A percentile compares a stretch with the other conserved stretches of the same genome.
phyloP scores from a whole-genome alignment of 1,140 invertebrate genomes.

The Lithobius niger region DNA sequence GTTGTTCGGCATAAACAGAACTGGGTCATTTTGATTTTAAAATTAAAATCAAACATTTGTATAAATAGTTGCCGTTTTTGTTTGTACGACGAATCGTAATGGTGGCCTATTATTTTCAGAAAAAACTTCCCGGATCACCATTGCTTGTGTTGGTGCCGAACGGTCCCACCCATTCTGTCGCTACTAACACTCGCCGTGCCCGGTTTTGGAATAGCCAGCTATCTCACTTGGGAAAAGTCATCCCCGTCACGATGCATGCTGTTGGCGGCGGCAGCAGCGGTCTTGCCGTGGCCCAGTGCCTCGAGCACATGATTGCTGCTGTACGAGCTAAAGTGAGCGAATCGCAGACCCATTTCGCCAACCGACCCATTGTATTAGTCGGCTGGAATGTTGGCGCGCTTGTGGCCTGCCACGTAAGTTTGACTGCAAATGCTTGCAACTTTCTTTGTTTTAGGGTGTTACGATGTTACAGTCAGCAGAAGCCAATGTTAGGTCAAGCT shows the following conservation, averaged over 20 bases:
- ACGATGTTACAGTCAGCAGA: too few species aligned
- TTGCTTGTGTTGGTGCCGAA: conserved; percentile 53
- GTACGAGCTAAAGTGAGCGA: conserved; percentile 55
- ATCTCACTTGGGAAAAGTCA: conserved; percentile 50
- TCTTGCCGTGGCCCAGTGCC: conserved; percentile 31
- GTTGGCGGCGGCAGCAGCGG: conserved; percentile 23
- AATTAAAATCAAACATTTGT: too few species aligned
- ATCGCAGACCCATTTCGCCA: conserved; percentile 47
- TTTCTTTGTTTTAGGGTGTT: neutral
- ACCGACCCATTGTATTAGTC: conserved; percentile 56
- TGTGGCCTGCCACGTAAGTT: conserved; percentile 43
- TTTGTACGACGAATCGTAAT: too few species aligned
- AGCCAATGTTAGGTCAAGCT: too few species aligned
- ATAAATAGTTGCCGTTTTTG: too few species aligned
- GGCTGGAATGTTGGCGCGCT: conserved; percentile 61
- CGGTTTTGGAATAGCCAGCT: conserved; percentile 56
- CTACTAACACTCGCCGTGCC: conserved; percentile 39
- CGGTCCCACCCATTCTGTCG: conserved; percentile 34
- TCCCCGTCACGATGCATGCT: conserved; percentile 40
- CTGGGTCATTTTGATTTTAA: too few species aligned
- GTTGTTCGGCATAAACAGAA: too few species aligned
- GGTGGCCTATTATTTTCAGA: too few species aligned
- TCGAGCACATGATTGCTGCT: conserved; percentile 54
- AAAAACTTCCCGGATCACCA: conserved; percentile 56
- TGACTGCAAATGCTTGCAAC: too few species aligned